Percentiles rank a stretch among this genome's conserved stretches.
Evolutionary conservation across 2,888 invertebrate genomes (phyloP).

Genomic region (Ophion ellenae): DNA sequence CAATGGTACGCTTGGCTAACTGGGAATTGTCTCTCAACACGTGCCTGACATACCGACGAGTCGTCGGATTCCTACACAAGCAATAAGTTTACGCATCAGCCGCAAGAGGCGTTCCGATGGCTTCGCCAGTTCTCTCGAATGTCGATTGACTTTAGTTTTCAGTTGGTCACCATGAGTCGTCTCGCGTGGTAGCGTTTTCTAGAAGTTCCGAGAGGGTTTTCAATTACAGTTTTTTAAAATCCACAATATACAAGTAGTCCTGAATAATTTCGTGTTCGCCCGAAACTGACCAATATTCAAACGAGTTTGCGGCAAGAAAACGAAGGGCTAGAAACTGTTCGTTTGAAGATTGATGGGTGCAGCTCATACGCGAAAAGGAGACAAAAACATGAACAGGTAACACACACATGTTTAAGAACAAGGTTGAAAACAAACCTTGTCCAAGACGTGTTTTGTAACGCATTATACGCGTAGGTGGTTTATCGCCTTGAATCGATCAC

Average conservation of each 20-base stretch:
- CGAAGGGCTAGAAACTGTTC: constrained; percentile 32
- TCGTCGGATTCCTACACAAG: not conserved
- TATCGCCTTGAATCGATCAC: constrained; percentile 11
- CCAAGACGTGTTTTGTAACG: constrained; percentile 1
- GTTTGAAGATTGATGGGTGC: constrained; percentile 76
- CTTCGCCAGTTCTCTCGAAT: too few species aligned
- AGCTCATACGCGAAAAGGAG: constrained; percentile 74
- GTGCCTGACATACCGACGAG: not conserved
- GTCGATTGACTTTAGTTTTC: not conserved
- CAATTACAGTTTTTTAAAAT: not conserved
- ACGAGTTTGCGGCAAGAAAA: not conserved
- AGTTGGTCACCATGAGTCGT: constrained; percentile 15
- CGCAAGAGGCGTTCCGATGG: constrained; percentile 14
- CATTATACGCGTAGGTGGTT: constrained; percentile 2
- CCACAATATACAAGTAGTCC: not conserved
- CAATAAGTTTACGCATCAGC: not conserved
- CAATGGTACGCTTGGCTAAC: too few species aligned
- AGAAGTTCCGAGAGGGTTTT: constrained; percentile 22
- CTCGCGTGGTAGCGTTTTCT: constrained; percentile 21
- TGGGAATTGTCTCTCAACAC: too few species aligned
- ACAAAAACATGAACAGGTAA: constrained; percentile 77
- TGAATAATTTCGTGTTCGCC: constrained; percentile 26
- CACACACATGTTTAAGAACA: not conserved
- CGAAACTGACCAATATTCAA: constrained; percentile 39
- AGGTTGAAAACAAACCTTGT: not conserved